phyloP scores from a whole-genome alignment of 2,113 vertebrate genomes.

The Aramus guarauna region DNA sequence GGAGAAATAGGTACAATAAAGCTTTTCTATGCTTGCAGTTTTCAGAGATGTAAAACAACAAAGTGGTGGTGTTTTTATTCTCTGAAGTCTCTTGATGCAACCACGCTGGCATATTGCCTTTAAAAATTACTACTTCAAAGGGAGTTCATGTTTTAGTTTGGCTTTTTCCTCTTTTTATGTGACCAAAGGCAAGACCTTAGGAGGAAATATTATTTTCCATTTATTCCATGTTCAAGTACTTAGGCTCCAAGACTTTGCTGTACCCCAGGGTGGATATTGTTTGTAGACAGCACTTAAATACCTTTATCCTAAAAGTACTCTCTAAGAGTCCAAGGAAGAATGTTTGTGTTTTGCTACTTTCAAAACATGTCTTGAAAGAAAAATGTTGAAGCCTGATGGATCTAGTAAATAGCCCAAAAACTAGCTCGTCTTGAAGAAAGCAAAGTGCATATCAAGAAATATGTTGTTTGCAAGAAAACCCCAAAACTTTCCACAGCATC shows the following conservation, averaged over 20 bases:
- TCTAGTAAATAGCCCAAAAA: not conserved
- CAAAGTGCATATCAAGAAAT: not conserved
- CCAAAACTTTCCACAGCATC: not conserved
- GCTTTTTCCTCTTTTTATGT: not conserved
- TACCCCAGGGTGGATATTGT: not conserved
- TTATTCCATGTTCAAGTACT: not conserved
- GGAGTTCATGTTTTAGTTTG: not conserved
- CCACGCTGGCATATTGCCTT: not conserved
- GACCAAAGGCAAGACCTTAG: not conserved
- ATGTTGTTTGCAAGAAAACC: not conserved
- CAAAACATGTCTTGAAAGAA: constrained; percentile 6
- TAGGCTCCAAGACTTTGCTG: not conserved
- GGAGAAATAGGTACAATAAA: not conserved
- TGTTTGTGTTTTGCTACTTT: not conserved
- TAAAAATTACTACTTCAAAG: not conserved
- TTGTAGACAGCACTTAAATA: not conserved
- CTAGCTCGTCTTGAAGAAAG: not conserved
- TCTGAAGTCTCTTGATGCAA: not conserved
- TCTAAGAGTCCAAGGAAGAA: not conserved
- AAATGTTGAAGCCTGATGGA: not conserved
- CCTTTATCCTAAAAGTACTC: not conserved
- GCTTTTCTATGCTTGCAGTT: not conserved
- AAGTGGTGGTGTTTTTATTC: not conserved
- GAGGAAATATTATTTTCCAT: not conserved
- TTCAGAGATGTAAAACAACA: not conserved